A percentile compares a stretch with the other conserved stretches of the same genome.
These are phyloP conservation scores for Pipistrellus kuhlii DNA, from an alignment of 2,797 vertebrate genomes.

Conservation along the genomic window DNA sequence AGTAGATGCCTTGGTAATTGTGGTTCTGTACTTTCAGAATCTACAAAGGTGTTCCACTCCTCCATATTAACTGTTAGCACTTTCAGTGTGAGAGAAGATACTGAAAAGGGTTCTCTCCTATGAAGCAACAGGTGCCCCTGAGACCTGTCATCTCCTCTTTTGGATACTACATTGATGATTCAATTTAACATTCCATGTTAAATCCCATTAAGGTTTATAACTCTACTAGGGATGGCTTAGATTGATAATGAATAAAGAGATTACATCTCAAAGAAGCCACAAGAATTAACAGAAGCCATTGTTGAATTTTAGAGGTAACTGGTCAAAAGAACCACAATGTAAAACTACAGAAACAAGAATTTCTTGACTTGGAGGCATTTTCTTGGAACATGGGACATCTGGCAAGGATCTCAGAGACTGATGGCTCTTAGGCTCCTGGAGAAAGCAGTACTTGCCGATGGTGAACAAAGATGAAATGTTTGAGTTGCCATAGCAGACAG, in stretches of 20 bases:
- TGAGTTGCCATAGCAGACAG: background rate
- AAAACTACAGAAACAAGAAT: background rate
- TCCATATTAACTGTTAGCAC: background rate
- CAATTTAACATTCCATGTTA: background rate
- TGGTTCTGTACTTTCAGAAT: background rate
- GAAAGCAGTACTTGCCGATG: background rate
- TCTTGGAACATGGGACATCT: background rate
- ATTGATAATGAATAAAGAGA: background rate
- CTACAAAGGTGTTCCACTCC: accelerated
- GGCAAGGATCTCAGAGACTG: background rate
- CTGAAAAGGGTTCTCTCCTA: background rate
- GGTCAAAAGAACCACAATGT: background rate
- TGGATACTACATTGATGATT: background rate
- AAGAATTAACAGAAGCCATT: background rate
- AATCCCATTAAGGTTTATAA: background rate
- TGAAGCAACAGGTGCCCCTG: background rate
- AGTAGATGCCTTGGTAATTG: background rate
- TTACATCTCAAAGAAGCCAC: background rate
- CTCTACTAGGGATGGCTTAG: background rate
- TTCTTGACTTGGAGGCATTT: background rate
- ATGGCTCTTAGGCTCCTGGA: background rate
- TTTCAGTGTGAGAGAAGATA: background rate
- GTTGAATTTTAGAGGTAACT: background rate
- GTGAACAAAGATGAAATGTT: background rate
- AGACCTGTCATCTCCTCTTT: background rate